Conservation (phyloP, 2,888 invertebrate genomes). For the Acanthosoma haemorrhoidale region DNA sequence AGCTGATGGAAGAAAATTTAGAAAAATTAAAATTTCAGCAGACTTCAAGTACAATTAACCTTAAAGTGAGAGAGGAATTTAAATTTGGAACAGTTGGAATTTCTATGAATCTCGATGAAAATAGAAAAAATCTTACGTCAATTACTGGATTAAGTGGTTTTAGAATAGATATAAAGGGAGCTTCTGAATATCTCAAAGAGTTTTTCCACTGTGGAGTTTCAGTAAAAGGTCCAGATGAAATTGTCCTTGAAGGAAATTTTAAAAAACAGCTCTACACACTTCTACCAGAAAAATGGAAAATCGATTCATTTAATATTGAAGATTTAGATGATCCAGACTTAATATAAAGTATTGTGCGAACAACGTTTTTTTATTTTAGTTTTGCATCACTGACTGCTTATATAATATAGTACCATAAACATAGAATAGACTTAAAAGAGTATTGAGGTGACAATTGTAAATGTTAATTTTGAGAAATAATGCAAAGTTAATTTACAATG, state of each 20-base stretch:
- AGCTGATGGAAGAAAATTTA: not conserved
- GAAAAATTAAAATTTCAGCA: not conserved
- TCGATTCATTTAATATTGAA: not conserved
- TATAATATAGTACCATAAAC: no score
- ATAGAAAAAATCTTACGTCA: not conserved
- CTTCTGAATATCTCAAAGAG: not conserved
- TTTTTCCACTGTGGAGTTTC: not conserved
- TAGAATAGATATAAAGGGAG: not conserved
- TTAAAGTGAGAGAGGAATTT: not conserved
- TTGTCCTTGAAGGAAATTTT: not conserved
- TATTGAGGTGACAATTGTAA: no score
- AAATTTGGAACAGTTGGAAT: not conserved
- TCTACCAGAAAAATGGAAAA: not conserved
- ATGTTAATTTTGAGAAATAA: no score
- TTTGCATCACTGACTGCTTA: no score
- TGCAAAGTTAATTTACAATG: no score
- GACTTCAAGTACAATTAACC: not conserved
- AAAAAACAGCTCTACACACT: not conserved
- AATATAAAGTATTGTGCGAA: not conserved
- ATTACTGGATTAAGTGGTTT: not conserved
- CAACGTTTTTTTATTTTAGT: no score
- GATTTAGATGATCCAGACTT: not conserved
- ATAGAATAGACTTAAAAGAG: no score
- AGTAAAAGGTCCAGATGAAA: not conserved
- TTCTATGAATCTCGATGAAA: not conserved